These are phyloP conservation scores for Limnephilus lunatus DNA, from an alignment of 2,888 invertebrate species.

Conservation along the genomic window DNA sequence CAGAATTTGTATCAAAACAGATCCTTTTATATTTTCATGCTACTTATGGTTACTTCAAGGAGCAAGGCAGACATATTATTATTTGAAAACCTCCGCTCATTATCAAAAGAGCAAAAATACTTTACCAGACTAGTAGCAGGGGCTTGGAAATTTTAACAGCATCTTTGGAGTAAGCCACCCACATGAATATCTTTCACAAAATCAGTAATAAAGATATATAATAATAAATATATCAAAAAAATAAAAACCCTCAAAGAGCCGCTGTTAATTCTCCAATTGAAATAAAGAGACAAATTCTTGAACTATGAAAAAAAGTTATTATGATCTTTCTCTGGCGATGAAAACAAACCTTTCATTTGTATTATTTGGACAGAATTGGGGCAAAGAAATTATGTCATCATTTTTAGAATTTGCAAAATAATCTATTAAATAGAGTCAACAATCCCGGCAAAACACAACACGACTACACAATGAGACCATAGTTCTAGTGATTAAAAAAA, in stretches of 20 bases:
- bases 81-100: neutral
- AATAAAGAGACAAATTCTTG: neutral
- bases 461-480: slow-evolving; percentile 2
- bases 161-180: neutral
- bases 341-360: neutral
- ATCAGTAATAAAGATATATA: neutral
- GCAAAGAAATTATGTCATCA: neutral
- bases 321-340: too few species aligned
- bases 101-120: neutral
- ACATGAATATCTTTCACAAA: neutral
- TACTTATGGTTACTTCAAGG: neutral
- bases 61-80: neutral
- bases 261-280: neutral
- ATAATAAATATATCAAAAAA: neutral
- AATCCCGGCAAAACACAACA: neutral
- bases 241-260: neutral
- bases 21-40: neutral
- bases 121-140: neutral
- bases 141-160: neutral
- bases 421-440: neutral
- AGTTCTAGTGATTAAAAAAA: neutral
- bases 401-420: neutral
- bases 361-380: too few species aligned
- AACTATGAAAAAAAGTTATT: too few species aligned
- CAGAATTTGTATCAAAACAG: neutral